These are phyloP conservation scores for Amblyteles armatorius DNA, from an alignment of 2,888 invertebrate species.

Conservation along the genomic window DNA sequence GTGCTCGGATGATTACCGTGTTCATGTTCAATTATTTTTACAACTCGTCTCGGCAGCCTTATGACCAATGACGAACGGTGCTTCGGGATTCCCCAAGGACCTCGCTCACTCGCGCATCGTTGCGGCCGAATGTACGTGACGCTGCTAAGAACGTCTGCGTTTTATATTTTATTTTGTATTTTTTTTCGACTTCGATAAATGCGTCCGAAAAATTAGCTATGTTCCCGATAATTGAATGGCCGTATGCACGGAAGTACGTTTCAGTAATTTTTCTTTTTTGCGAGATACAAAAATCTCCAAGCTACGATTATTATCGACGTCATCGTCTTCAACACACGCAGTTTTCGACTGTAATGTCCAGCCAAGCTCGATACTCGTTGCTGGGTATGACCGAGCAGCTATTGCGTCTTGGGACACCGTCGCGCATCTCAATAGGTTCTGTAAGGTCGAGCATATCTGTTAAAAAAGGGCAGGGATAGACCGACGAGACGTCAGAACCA, in stretches of 20 bases:
- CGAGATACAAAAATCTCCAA: neutral
- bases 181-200: neutral
- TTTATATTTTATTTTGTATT: slow-evolving; percentile 5
- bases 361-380: slow-evolving; percentile 22
- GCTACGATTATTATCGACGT: neutral
- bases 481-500: slow-evolving; percentile 75
- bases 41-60: slow-evolving; percentile 61
- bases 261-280: neutral
- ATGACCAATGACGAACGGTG: slow-evolving; percentile 68
- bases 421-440: slow-evolving; percentile 79
- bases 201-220: neutral
- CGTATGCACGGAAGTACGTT: neutral
- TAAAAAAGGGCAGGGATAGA: slow-evolving; percentile 80
- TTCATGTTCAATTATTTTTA: slow-evolving; percentile 44
- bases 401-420: slow-evolving; percentile 71
- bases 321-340: slow-evolving; percentile 18
- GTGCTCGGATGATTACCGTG: neutral
- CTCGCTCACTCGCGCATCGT: slow-evolving; percentile 51
- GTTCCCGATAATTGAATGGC: neutral
- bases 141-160: slow-evolving; percentile 41
- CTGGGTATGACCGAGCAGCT: slow-evolving; percentile 61
- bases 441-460: slow-evolving; percentile 82
- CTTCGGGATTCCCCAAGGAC: slow-evolving; percentile 73
- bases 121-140: slow-evolving; percentile 59
- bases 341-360: slow-evolving; percentile 21